Conservation (phyloP, 2,797 vertebrate genomes). For the Megalops cyprinoides region DNA sequence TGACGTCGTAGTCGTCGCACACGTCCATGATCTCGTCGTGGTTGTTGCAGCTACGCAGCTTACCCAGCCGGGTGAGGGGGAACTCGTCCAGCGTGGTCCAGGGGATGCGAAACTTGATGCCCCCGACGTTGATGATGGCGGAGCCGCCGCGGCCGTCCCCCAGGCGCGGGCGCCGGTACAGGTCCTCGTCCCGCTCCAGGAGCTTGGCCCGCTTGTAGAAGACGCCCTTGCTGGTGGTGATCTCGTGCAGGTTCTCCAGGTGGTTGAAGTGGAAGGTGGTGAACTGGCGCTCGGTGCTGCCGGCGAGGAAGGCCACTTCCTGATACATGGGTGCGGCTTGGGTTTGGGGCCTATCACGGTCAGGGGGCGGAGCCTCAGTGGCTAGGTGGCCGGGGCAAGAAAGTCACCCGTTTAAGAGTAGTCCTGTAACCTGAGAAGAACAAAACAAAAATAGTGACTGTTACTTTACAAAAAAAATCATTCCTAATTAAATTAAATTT, state of each 20-base stretch:
- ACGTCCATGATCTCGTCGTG: conserved; percentile 91
- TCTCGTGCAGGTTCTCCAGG: conserved; percentile 78
- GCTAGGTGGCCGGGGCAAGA: conserved; percentile 30
- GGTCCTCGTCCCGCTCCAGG: conserved; percentile 68
- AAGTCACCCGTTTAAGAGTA: conserved; percentile 61
- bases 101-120: conserved; percentile 89
- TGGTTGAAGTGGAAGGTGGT: conserved; percentile 77
- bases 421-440: conserved; percentile 54
- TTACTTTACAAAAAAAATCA: not conserved
- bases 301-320: conserved; percentile 86
- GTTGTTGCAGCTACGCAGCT: conserved; percentile 85
- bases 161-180: conserved; percentile 59
- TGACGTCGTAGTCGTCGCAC: conserved; percentile 92
- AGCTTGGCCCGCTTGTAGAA: conserved; percentile 87
- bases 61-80: conserved; percentile 89
- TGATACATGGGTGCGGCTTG: conserved; percentile 74
- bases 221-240: conserved; percentile 80
- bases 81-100: conserved; percentile 94
- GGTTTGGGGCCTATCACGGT: conserved; percentile 47
- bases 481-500: not conserved
- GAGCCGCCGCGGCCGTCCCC: conserved; percentile 64
- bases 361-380: conserved; percentile 45
- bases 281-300: conserved; percentile 78
- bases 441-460: conserved; percentile 14
- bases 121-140: conserved; percentile 93